Evolutionary conservation across 2,888 invertebrate genomes (phyloP).

Genomic region (Lithophane semibrunnea): DNA sequence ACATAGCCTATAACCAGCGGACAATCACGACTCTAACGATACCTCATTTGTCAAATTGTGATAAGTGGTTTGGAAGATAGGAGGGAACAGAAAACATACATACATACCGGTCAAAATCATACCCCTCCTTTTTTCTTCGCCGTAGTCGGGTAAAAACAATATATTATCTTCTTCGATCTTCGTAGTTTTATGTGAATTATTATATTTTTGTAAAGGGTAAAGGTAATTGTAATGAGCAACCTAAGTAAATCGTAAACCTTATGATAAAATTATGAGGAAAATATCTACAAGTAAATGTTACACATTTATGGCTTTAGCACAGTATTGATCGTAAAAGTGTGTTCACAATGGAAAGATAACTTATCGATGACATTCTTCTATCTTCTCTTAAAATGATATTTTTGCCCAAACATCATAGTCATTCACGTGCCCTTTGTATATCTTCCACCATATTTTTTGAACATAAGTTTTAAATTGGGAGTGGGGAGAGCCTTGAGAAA

Average conservation of each 20-base stretch:
- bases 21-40: no score
- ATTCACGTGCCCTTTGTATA: neutral
- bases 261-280: conserved; percentile 31
- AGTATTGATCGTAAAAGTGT: neutral
- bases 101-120: no score
- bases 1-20: no score
- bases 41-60: no score
- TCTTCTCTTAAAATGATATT: neutral
- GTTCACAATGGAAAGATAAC: neutral
- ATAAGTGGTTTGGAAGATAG: no score
- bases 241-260: neutral
- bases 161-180: neutral
- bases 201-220: neutral
- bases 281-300: conserved; percentile 24
- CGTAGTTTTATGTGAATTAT: neutral
- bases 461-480: neutral
- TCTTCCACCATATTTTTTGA: neutral
- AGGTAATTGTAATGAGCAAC: neutral
- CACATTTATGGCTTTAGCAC: conserved; percentile 22
- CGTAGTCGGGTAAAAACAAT: no score
- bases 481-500: no score
- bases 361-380: neutral
- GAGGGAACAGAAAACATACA: no score
- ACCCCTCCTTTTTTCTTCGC: no score
- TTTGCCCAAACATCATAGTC: neutral